Conservation (phyloP, 2,888 invertebrate genomes). For the Drosophila diplacantha region DNA sequence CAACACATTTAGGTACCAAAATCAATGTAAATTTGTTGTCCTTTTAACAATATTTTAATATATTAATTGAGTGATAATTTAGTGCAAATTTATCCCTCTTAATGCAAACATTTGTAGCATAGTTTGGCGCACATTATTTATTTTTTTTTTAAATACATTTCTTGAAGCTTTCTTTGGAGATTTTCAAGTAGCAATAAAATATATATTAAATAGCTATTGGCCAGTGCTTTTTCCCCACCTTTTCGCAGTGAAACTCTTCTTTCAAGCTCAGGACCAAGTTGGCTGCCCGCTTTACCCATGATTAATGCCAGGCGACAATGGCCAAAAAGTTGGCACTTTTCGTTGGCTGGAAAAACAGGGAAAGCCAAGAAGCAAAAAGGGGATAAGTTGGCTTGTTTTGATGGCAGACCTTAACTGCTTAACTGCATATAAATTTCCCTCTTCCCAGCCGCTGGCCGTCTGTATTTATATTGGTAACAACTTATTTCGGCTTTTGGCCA, state of each 20-base stretch:
- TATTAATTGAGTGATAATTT: no score
- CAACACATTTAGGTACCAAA: no score
- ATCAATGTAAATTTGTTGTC: no score
- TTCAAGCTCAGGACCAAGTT: conserved; percentile 5
- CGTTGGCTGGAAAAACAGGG: background rate
- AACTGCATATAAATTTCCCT: conserved; percentile 66
- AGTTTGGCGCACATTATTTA: no score
- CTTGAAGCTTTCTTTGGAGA: no score
- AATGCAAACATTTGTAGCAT: no score
- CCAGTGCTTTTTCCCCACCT: background rate
- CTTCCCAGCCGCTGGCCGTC: conserved; percentile 23
- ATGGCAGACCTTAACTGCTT: conserved; percentile 43
- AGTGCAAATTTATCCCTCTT: no score
- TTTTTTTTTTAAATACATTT: no score
- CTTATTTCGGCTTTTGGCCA: conserved; percentile 25
- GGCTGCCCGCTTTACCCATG: conserved; percentile 34
- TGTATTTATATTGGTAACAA: conserved; percentile 33
- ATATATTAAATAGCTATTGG: background rate
- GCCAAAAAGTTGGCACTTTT: conserved; percentile 31
- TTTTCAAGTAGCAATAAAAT: background rate
- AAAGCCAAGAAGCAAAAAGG: background rate
- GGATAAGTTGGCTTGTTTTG: conserved; percentile 36
- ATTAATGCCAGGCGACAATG: conserved; percentile 56
- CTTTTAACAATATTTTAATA: no score
- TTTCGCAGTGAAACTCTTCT: background rate